Evolutionary conservation across 2,888 invertebrate species (phyloP).

Genomic region (Andrena hattorfiana): DNA sequence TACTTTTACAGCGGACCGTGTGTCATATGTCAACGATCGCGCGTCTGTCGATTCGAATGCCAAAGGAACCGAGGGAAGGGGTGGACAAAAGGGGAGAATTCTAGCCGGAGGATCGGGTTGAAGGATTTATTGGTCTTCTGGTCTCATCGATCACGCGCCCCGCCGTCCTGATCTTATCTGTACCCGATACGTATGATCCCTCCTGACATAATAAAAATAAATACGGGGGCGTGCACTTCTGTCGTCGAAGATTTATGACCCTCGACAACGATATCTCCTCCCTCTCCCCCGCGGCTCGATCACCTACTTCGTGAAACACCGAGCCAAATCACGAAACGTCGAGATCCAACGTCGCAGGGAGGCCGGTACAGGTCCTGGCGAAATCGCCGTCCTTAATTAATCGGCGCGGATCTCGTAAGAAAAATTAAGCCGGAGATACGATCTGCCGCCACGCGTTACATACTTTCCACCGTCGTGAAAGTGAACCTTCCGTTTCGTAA

Average conservation of each 20-base stretch:
- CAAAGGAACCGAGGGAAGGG: no score
- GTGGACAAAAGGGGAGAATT: background rate
- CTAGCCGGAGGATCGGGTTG: conserved; percentile 17
- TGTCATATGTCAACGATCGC: conserved; percentile 53
- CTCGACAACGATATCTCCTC: conserved; percentile 9
- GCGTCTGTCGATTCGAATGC: conserved; percentile 39
- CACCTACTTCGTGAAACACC: background rate
- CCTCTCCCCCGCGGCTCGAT: background rate
- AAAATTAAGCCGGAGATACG: conserved; percentile 56
- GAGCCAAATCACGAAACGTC: no score
- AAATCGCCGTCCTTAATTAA: conserved; percentile 53
- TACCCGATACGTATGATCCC: conserved; percentile 10
- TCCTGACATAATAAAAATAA: conserved; percentile 37
- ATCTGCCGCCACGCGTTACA: conserved; percentile 52
- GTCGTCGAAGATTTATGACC: conserved; percentile 23
- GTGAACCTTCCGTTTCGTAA: conserved; percentile 62
- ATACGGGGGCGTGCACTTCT: conserved; percentile 21
- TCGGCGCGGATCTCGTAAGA: conserved; percentile 32
- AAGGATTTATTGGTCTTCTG: conserved; percentile 44
- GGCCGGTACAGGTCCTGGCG: background rate
- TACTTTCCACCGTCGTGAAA: conserved; percentile 67
- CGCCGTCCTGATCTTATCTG: conserved; percentile 36
- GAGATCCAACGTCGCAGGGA: no score
- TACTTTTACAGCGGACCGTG: conserved; percentile 41
- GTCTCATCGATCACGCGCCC: conserved; percentile 45